Base-by-base conservation (phyloP, 2,888 invertebrate genomes). In the Cephus spinipes region DNA sequence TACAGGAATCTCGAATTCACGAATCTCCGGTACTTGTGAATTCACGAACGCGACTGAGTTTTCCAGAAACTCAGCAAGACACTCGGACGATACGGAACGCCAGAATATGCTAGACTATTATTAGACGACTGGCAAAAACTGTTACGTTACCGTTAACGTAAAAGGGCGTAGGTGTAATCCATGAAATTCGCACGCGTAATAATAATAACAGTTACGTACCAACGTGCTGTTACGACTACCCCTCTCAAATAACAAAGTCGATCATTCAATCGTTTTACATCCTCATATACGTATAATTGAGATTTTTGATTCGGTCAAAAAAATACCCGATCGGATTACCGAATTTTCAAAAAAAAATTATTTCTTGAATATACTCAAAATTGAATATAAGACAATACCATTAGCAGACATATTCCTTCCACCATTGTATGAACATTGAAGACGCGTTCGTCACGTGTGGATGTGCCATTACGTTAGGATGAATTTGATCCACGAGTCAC, bases 121-220 rank as follows among this genome's bases (percentile, higher is more conserved):
- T 88, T 89, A 87, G 88, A 85, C 81, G 83, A 85, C 80, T 83
- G 83, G 83, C 85, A 84, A 85, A 88, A 86, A 87, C 84, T 82
- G 55, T 55, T 23, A 55, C 55, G 55, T 55, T 55, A 23, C 6
- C 23, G 23, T 9, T 55, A 55, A 23, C 55, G 55, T 9, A 68
- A 73, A 34, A 75, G 34, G 12, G 30, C 55, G 81, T 79, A 71
- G 80, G 79, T 76, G 82, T 79, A 23, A 23, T 55, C 23, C 23
- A 55, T 55, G 23, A 55, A 23, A 55, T 55, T 55, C 55, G 55
- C 9, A 55, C 55, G 9, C 55, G 55, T 23, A 55, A 55, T 23
- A 55, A 55, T 55, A 55, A 55, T 55, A 23, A 55, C 23, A 23
- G 23, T 55, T 55, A 55, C 23, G 55, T 9, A 23, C 23, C 23